Evolutionary conservation across 2,888 invertebrate genomes (phyloP).

Genomic region (Aporophyla lueneburgensis): DNA sequence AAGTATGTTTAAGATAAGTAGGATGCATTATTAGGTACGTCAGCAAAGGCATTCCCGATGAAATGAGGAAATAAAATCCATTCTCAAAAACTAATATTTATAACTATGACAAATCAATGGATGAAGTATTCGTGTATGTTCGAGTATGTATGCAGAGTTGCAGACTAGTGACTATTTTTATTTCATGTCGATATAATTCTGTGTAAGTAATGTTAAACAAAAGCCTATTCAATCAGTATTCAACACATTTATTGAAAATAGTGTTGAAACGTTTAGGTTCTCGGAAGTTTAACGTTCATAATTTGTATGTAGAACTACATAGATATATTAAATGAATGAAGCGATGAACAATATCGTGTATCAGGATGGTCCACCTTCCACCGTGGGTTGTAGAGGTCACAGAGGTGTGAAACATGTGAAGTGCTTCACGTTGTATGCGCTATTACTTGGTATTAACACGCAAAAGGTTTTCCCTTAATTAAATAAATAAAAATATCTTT

Average conservation of each 20-base stretch:
- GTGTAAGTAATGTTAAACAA: conserved; percentile 15
- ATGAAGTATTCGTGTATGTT: conserved; percentile 53
- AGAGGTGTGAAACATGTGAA: conserved; percentile 51
- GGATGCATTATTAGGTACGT: conserved; percentile 57
- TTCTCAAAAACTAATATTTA: conserved; percentile 57
- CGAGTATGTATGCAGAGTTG: conserved; percentile 48
- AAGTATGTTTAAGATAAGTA: conserved; percentile 40
- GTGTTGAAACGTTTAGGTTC: not conserved
- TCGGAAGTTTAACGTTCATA: not conserved
- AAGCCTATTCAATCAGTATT: conserved; percentile 1
- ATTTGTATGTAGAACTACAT: conserved; percentile 3
- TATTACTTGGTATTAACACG: conserved; percentile 62
- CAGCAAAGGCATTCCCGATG: conserved; percentile 62
- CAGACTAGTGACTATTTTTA: conserved; percentile 21
- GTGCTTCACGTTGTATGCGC: conserved; percentile 58
- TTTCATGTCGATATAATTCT: conserved; percentile 1
- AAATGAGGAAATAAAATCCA: conserved; percentile 60
- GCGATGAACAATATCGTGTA: conserved; percentile 28
- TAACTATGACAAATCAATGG: conserved; percentile 54
- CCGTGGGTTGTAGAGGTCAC: conserved; percentile 31
- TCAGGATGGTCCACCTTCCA: conserved; percentile 48
- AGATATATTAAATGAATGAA: conserved; percentile 19
- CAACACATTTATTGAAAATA: conserved; percentile 13
- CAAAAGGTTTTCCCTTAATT: conserved; percentile 19
- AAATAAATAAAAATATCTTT: conserved; percentile 11